Evolutionary conservation across 1,140 invertebrate species (phyloP).

Genomic region (Octopus bimaculoides): DNA sequence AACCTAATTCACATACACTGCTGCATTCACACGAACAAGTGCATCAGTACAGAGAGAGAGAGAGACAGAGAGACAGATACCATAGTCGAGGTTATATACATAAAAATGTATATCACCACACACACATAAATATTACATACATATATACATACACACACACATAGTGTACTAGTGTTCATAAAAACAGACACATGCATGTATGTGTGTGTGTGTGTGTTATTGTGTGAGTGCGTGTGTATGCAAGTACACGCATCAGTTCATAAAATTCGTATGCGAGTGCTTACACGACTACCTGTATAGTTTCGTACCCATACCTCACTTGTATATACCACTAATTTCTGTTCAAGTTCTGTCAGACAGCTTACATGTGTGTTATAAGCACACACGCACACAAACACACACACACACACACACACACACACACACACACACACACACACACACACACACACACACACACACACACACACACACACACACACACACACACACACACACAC

Average conservation of each 20-base stretch:
- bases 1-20: background rate
- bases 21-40: background rate
- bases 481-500: background rate
- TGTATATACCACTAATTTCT: background rate
- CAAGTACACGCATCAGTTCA: background rate
- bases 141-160: background rate
- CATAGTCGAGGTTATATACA: background rate
- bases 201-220: background rate
- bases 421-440: background rate
- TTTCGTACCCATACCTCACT: background rate
- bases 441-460: background rate
- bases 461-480: background rate
- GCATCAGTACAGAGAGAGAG: background rate
- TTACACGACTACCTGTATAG: background rate
- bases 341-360: background rate
- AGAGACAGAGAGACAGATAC: background rate
- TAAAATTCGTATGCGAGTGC: background rate
- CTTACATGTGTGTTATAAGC: background rate
- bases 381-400: background rate
- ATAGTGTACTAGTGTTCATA: background rate
- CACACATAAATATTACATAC: background rate
- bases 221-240: background rate
- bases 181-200: background rate
- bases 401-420: background rate
- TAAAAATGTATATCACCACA: background rate